Conservation (phyloP, 2,797 vertebrate species). For the Enteromius treurensis region DNA sequence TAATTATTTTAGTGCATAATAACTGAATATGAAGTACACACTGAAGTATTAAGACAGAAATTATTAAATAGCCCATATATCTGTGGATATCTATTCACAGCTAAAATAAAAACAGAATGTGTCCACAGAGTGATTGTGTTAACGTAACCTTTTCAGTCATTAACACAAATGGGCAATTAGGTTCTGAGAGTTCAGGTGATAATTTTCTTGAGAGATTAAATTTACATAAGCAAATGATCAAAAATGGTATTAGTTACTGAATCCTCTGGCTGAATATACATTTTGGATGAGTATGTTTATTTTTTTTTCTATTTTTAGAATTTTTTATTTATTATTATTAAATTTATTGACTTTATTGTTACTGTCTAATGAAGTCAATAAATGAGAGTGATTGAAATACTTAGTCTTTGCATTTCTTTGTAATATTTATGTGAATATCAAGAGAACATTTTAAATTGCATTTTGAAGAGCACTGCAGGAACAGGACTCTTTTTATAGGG, state of each 20-base stretch:
- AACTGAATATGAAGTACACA: neutral
- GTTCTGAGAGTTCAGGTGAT: neutral
- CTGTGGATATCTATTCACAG: neutral
- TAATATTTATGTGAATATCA: constrained; percentile 13
- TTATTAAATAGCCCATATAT: neutral
- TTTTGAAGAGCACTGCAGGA: neutral
- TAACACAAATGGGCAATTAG: neutral
- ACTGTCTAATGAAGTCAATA: neutral
- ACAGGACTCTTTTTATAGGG: neutral
- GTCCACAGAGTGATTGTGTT: neutral
- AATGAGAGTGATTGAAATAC: neutral
- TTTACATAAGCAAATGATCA: neutral
- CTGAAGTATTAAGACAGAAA: neutral
- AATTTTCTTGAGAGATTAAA: neutral
- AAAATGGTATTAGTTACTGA: neutral
- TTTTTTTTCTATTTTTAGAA: neutral
- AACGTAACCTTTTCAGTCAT: neutral
- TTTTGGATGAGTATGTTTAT: neutral
- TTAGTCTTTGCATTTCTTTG: neutral
- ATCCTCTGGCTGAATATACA: neutral
- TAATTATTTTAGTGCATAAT: constrained; percentile 12
- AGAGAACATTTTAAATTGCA: neutral
- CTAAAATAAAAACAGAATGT: neutral
- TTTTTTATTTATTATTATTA: neutral
- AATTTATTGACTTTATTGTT: neutral